Evolutionary conservation across 1,140 invertebrate genomes (phyloP), one percentile per base, ranked within the genome.

Genomic region (Batillaria attramentaria): DNA sequence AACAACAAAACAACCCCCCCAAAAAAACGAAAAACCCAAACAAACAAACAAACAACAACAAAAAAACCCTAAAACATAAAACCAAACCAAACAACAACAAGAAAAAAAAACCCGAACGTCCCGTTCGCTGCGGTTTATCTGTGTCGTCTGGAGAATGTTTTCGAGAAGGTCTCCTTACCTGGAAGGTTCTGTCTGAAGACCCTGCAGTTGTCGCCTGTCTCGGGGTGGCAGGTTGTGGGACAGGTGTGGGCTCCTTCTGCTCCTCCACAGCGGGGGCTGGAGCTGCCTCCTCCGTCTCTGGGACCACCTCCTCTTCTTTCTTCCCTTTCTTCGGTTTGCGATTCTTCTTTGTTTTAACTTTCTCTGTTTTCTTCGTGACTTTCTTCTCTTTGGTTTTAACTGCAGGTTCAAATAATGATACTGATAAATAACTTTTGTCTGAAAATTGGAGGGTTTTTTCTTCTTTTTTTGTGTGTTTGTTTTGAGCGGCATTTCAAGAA

Each of bases 321-420:
- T 72, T 66, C 37, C 79, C 76, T 73, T 81, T 77, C 4, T 72
- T 72, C 4, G 3, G 54, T 75, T 54, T 74, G 69, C 20, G 43
- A 28, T 20, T 81, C 75, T 20, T 80, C 80, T 41, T 81, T 76
- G 6, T 31, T 62, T 62, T 62, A 24, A 28, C 33, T 39, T 85
- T 84, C 78, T 83, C 81, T 41, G 82, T 84, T 8, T 41, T 79
- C 24, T 84, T 83, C 41, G 76, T 81, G 16, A 50, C 79, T 62
- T 83, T 83, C 33, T 84, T 81, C 13, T 42, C 66, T 35, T 79
- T 75, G 37, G 41, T 24, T 10, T 62, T 62, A 31, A 6, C 57
- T 62, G n/a, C n/a, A 6, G 57, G 5, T 3, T 16, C 8, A 0
- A 3, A 54, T n/a, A n/a, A 54, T 54, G 18, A 20, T 54, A 20